Conservation (phyloP, 1,140 invertebrate species). For the Panagrolaimus sp. region DNA sequence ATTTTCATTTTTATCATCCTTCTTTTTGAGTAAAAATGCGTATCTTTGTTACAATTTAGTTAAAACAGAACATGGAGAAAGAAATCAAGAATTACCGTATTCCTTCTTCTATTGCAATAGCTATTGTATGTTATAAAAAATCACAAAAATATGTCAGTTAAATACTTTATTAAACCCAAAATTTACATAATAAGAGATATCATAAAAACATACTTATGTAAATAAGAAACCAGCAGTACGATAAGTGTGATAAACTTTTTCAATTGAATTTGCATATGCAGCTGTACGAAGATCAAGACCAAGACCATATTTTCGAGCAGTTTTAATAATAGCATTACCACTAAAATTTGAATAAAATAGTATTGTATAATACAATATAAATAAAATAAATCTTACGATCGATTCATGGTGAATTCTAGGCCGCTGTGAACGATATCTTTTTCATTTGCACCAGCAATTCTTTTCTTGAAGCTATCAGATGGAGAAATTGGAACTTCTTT, state of each 20-base stretch:
- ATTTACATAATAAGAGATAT: neutral
- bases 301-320: constrained; percentile 89
- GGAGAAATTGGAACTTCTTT: constrained; percentile 90
- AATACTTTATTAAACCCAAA: neutral
- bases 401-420: constrained; percentile 96
- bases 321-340: constrained; percentile 87
- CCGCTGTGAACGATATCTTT: constrained; percentile 99
- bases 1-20: no score
- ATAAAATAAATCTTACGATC: no score
- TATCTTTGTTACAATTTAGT: no score
- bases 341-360: no score
- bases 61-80: no score
- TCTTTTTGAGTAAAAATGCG: no score
- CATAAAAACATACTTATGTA: no score
- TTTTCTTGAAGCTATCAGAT: constrained; percentile 85
- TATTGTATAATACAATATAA: no score
- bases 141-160: no score
- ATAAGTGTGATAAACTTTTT: constrained; percentile 97
- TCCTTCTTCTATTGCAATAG: no score
- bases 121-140: no score
- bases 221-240: constrained; percentile 93
- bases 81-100: no score
- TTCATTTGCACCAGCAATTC: constrained; percentile 92
- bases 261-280: constrained; percentile 94
- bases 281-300: constrained; percentile 94